phyloP scores from a whole-genome alignment of 2,888 invertebrate species.

The Disparrhopalites patrizii region DNA sequence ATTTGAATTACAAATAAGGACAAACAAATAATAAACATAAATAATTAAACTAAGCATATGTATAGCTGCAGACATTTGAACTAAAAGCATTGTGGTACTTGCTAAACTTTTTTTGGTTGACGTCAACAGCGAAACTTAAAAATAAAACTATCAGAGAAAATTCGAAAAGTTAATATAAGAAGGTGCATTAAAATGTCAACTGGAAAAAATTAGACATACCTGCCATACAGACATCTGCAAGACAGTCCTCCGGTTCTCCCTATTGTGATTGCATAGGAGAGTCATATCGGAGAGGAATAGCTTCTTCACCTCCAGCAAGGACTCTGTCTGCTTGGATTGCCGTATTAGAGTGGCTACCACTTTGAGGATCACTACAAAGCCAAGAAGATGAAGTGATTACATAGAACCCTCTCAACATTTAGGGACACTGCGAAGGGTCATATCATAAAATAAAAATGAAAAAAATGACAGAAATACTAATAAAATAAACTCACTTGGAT shows the following conservation, averaged over 20 bases:
- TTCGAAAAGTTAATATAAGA: too few species aligned
- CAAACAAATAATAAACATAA: too few species aligned
- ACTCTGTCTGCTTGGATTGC: slow-evolving; percentile 92
- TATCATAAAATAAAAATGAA: not conserved
- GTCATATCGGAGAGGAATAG: slow-evolving; percentile 97
- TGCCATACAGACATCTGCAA: slow-evolving; percentile 99
- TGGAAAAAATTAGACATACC: too few species aligned
- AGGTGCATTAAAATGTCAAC: too few species aligned
- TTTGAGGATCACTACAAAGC: slow-evolving; percentile 85
- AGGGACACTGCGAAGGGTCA: not conserved
- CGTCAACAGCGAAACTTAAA: too few species aligned
- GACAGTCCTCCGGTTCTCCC: slow-evolving; percentile 94
- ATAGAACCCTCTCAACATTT: not conserved
- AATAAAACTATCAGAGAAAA: too few species aligned
- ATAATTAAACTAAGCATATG: too few species aligned
- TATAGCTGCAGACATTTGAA: too few species aligned
- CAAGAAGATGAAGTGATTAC: not conserved
- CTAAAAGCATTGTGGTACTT: too few species aligned
- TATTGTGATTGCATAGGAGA: slow-evolving; percentile 91
- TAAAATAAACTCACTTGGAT: slow-evolving; percentile 72
- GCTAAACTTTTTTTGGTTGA: too few species aligned
- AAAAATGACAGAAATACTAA: not conserved
- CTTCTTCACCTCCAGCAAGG: slow-evolving; percentile 87
- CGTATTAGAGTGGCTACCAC: slow-evolving; percentile 95
- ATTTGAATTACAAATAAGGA: too few species aligned